Conservation (phyloP, 2,113 vertebrate species). For the Pristiophorus japonicus region DNA sequence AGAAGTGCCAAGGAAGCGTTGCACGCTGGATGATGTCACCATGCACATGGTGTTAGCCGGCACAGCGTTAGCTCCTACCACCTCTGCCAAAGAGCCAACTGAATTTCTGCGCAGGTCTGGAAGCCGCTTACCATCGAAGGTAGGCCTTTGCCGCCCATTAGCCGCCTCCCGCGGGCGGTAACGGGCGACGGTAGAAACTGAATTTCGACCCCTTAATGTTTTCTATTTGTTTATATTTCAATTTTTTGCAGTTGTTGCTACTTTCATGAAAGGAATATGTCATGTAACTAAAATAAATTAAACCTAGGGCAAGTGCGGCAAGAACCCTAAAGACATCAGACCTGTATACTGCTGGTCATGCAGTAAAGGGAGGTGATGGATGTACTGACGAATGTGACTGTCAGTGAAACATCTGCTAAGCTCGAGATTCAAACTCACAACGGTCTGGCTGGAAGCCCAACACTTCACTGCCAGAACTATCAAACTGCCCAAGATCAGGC, state of each 20-base stretch:
- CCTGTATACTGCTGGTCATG: neutral
- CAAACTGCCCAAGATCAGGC: constrained; percentile 9
- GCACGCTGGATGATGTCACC: no score
- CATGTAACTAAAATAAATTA: neutral
- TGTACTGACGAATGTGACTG: neutral
- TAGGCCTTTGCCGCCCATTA: no score
- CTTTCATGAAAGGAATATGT: neutral
- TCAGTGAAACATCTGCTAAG: neutral
- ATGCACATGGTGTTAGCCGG: no score
- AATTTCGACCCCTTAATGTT: no score
- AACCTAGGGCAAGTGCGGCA: neutral
- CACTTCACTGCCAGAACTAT: neutral
- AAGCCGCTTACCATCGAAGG: no score
- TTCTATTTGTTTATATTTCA: neutral
- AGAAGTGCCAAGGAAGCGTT: no score
- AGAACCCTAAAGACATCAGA: neutral
- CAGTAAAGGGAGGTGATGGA: neutral
- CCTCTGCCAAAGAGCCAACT: no score
- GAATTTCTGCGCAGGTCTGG: no score
- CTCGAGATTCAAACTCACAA: constrained; percentile 11
- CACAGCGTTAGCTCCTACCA: no score
- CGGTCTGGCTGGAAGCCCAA: neutral
- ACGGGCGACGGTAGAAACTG: no score
- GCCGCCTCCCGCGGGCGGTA: no score
- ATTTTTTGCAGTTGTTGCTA: neutral